phyloP scores from a whole-genome alignment of 2,888 invertebrate genomes.

The Ichneumon xanthorius region DNA sequence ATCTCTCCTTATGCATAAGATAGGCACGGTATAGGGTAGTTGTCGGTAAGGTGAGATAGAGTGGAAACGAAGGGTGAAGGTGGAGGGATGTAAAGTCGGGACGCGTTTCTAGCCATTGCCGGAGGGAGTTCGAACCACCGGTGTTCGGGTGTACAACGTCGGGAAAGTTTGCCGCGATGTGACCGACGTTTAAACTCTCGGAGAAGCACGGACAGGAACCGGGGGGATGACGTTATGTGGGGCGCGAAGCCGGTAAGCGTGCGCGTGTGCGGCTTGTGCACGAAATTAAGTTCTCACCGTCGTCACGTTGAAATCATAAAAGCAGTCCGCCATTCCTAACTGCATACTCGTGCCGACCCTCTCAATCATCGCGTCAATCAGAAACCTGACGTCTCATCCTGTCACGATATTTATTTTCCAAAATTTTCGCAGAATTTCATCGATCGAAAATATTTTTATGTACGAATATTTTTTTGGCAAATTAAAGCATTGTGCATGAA shows the following conservation, averaged over 20 bases:
- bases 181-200: slow-evolving; percentile 60
- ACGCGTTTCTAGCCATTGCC: slow-evolving; percentile 22
- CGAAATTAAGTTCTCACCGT: slow-evolving; percentile 48
- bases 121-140: slow-evolving; percentile 27
- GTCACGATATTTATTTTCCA: background rate
- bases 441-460: background rate
- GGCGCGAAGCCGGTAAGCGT: background rate
- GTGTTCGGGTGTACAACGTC: slow-evolving; percentile 46
- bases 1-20: slow-evolving; percentile 25
- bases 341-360: background rate
- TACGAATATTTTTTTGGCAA: background rate
- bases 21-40: slow-evolving; percentile 14
- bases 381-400: background rate
- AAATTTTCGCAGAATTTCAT: background rate
- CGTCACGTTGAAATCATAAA: slow-evolving; percentile 25
- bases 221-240: slow-evolving; percentile 18
- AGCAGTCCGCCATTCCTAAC: background rate
- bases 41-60: slow-evolving; percentile 15
- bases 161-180: slow-evolving; percentile 59
- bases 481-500: background rate
- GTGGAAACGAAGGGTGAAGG: slow-evolving; percentile 10
- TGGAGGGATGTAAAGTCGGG: slow-evolving; percentile 42
- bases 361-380: slow-evolving; percentile 3
- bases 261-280: background rate
- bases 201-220: slow-evolving; percentile 41